Evolutionary conservation across 2,888 invertebrate genomes (phyloP).

Genomic region (Synergus japonicus): DNA sequence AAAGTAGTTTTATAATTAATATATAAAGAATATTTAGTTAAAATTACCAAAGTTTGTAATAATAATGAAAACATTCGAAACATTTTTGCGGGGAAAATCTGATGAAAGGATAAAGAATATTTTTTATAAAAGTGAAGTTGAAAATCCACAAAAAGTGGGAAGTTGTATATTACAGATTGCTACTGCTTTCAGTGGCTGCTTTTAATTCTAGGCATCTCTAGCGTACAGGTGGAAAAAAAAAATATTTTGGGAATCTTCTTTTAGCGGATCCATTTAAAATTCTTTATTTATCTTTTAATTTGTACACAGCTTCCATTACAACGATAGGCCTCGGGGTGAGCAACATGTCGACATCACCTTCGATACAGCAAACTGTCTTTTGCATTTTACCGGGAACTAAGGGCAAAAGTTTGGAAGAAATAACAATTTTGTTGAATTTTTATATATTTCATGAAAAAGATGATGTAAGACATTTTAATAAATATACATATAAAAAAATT

Average conservation of each 20-base stretch:
- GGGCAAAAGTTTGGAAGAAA: constrained; percentile 81
- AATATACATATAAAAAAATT: too few relatives aligned
- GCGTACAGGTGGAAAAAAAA: too few relatives aligned
- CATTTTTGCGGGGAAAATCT: too few relatives aligned
- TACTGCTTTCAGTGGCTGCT: constrained; percentile 1
- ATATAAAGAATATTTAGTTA: too few relatives aligned
- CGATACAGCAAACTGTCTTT: not conserved
- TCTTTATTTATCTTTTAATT: too few relatives aligned
- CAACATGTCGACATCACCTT: not conserved
- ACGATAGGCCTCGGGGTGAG: not conserved
- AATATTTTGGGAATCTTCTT: too few relatives aligned
- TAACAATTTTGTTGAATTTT: constrained; percentile 73
- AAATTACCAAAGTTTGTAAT: not conserved
- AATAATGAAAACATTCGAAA: too few relatives aligned
- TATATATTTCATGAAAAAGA: too few relatives aligned
- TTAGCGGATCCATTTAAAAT: too few relatives aligned
- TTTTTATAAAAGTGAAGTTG: not conserved
- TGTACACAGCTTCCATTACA: constrained; percentile 4
- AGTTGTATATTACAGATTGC: constrained; percentile 9
- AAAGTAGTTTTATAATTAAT: too few relatives aligned
- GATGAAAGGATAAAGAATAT: too few relatives aligned
- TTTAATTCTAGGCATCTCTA: not conserved
- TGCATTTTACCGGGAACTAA: constrained; percentile 82
- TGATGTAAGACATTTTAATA: too few relatives aligned
- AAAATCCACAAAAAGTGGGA: not conserved